Evolutionary conservation across 2,113 vertebrate species (phyloP).

Genomic region (Empidonax alnorum): DNA sequence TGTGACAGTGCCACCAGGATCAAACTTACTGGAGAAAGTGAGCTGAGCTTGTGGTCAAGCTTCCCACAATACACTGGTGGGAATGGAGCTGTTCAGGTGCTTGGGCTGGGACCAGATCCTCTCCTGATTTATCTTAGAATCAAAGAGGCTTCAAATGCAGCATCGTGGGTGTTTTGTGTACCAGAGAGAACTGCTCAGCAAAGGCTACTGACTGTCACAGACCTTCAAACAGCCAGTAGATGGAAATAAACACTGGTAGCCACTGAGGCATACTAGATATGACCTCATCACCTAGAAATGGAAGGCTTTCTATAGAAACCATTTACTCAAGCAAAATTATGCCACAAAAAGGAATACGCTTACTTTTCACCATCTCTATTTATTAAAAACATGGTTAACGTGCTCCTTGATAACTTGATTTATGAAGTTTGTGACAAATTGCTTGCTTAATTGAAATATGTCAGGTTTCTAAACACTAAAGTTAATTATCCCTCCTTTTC

Average conservation of each 20-base stretch:
- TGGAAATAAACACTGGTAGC: neutral
- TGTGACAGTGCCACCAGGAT: neutral
- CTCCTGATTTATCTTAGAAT: neutral
- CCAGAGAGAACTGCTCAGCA: neutral
- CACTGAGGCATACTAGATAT: neutral
- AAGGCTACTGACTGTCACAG: neutral
- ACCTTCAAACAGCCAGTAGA: neutral
- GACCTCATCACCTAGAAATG: neutral
- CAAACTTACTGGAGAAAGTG: fast-evolving
- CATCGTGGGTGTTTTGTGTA: neutral
- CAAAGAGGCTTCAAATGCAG: neutral
- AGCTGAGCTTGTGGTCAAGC: neutral
- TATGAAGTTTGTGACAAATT: constrained; percentile 58
- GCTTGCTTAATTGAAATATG: constrained; percentile 63
- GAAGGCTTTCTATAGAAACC: neutral
- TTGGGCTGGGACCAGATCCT: neutral
- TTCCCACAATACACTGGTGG: neutral
- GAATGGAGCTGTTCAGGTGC: neutral
- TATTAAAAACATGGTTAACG: constrained; percentile 20
- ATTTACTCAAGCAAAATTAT: neutral
- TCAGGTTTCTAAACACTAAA: constrained; percentile 49
- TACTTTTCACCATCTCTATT: constrained; percentile 25
- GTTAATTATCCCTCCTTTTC: constrained; percentile 62
- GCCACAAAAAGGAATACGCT: neutral
- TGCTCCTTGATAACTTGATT: constrained; percentile 26